These are phyloP conservation scores for Acanthoscelides obtectus DNA, from an alignment of 2,888 invertebrate species.

Conservation along the genomic window DNA sequence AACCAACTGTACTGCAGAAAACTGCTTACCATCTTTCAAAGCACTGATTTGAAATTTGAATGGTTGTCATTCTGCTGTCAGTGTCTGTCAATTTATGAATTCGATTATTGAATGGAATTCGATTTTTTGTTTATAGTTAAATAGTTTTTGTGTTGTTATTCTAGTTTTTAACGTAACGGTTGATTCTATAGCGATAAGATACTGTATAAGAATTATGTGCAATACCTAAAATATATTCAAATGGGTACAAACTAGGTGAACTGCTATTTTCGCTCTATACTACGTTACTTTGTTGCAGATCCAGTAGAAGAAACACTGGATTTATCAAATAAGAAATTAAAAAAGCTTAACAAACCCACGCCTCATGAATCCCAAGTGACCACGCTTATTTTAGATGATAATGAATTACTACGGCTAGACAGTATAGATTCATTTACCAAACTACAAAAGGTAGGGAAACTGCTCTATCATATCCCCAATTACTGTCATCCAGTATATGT, in stretches of 20 bases:
- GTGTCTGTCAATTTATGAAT: not conserved
- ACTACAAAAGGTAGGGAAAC: slow-evolving; percentile 65
- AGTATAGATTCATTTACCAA: slow-evolving; percentile 78
- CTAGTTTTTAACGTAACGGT: not conserved
- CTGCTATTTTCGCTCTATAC: not conserved
- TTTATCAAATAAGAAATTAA: slow-evolving; percentile 73
- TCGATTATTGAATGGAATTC: not conserved
- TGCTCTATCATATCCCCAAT: too few relatives aligned
- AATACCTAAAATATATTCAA: not conserved
- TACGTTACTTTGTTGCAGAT: not conserved
- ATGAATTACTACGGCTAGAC: slow-evolving; percentile 82
- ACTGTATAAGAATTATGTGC: not conserved
- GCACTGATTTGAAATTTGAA: too few relatives aligned
- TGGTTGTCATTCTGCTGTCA: not conserved
- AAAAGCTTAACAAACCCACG: slow-evolving; percentile 73
- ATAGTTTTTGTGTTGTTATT: not conserved
- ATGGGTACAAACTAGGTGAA: not conserved
- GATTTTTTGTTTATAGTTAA: not conserved
- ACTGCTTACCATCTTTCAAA: too few relatives aligned
- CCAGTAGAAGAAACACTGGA: slow-evolving; percentile 51
- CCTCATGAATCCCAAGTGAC: slow-evolving; percentile 63
- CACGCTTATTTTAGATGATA: slow-evolving; percentile 75
- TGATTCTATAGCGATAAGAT: not conserved
- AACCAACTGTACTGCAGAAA: too few relatives aligned
- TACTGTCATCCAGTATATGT: too few relatives aligned